These are phyloP conservation scores for Notolabrus celidotus DNA, from an alignment of 2,797 vertebrate genomes.

Conservation along the genomic window DNA sequence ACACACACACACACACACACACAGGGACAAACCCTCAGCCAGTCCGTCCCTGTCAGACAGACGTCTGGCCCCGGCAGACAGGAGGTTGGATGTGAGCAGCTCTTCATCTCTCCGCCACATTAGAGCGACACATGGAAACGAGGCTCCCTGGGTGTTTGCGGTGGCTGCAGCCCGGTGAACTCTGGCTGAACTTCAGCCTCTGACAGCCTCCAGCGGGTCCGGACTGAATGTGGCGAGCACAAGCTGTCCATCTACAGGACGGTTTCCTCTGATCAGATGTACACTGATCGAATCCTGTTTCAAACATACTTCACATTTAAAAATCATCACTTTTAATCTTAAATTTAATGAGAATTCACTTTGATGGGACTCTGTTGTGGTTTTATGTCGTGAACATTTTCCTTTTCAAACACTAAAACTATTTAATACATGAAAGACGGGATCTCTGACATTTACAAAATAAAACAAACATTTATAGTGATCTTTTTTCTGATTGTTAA, in stretches of 20 bases:
- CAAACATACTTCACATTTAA: too few species aligned
- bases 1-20: slow-evolving; percentile 17
- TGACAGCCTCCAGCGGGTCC: slow-evolving; percentile 29
- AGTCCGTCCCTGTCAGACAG: slow-evolving; percentile 3
- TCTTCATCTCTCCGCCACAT: slow-evolving; percentile 51
- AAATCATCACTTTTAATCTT: too few species aligned
- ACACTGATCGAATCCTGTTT: too few species aligned
- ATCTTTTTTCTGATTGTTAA: too few species aligned
- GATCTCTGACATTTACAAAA: too few species aligned
- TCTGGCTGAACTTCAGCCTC: slow-evolving; percentile 67
- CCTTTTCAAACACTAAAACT: too few species aligned
- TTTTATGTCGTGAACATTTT: too few species aligned
- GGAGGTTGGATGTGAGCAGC: slow-evolving; percentile 37
- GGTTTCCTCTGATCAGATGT: too few species aligned
- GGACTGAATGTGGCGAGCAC: background rate
- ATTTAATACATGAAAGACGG: too few species aligned
- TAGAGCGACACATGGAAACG: slow-evolving; percentile 64
- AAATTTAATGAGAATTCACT: too few species aligned
- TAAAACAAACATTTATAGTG: too few species aligned
- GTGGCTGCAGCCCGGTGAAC: slow-evolving; percentile 60
- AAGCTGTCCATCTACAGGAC: background rate
- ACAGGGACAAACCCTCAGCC: background rate
- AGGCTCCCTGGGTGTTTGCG: slow-evolving; percentile 53
- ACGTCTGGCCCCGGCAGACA: slow-evolving; percentile 32
- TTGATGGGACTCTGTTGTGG: too few species aligned